Conservation (phyloP, 2,113 vertebrate species). For the Carassius gibelio region DNA sequence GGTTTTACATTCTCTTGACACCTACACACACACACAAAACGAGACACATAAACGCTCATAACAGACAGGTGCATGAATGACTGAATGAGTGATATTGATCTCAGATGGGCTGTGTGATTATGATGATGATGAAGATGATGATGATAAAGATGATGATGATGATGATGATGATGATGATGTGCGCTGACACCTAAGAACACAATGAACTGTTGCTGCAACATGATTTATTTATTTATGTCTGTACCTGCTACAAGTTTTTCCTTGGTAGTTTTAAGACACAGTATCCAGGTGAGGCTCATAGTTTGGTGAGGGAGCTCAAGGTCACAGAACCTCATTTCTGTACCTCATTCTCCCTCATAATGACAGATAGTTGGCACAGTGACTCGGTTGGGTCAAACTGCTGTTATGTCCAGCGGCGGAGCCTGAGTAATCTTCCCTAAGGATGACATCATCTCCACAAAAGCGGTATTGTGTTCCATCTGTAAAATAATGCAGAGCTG, state of each 20-base stretch:
- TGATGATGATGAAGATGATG: no score
- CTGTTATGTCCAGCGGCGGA: neutral
- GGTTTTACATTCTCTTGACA: no score
- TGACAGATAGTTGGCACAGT: constrained; percentile 44
- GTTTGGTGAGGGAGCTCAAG: neutral
- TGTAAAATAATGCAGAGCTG: constrained; percentile 38
- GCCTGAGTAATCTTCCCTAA: constrained; percentile 27
- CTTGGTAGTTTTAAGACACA: neutral
- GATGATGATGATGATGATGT: no score
- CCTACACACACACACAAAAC: no score
- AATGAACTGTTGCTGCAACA: neutral
- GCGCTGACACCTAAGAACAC: neutral
- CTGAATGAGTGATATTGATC: no score
- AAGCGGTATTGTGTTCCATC: constrained; percentile 42
- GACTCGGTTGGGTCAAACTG: neutral
- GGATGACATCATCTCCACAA: constrained; percentile 46
- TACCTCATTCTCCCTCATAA: constrained; percentile 30
- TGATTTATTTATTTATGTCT: neutral
- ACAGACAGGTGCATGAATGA: neutral
- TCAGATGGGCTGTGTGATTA: no score
- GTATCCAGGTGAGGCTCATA: neutral
- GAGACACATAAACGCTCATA: neutral
- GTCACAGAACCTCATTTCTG: constrained; percentile 24
- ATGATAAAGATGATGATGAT: no score
- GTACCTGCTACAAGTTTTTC: neutral